Evolutionary conservation across 1,140 invertebrate species (phyloP).

Genomic region (Papilio machaon): DNA sequence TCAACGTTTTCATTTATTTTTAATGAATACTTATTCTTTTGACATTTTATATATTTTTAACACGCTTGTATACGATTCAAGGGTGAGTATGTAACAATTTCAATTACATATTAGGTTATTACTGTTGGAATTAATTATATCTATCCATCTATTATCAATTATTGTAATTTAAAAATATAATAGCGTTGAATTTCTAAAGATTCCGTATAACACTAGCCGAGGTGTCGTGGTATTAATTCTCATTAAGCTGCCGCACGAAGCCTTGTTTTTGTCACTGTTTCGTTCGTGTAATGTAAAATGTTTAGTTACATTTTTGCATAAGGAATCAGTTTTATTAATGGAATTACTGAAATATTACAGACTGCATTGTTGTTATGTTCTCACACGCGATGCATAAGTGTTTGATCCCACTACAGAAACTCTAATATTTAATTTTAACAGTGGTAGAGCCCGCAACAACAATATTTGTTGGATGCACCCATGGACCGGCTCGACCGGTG

Average conservation of each 20-base stretch:
- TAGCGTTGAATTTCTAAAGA: conserved; percentile 16
- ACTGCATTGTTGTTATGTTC: background rate
- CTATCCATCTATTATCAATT: background rate
- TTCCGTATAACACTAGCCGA: background rate
- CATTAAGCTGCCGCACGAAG: conserved; percentile 31
- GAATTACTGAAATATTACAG: background rate
- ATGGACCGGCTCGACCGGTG: too few relatives aligned
- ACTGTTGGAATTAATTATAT: too few relatives aligned
- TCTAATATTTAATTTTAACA: background rate
- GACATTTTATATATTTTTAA: background rate
- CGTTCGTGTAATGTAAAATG: conserved; percentile 22
- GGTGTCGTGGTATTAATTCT: conserved; percentile 32
- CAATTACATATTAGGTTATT: too few relatives aligned
- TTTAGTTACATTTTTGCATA: conserved; percentile 22
- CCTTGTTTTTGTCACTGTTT: conserved; percentile 28
- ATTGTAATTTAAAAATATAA: conserved; percentile 21
- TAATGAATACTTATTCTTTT: background rate
- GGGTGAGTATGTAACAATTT: too few relatives aligned
- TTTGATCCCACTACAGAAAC: background rate
- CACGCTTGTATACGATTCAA: too few relatives aligned
- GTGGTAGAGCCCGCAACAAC: too few relatives aligned
- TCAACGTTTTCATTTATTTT: conserved; percentile 28
- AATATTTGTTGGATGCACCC: too few relatives aligned
- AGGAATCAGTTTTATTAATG: conserved; percentile 12
- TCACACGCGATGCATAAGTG: background rate